phyloP scores from a whole-genome alignment of 2,888 invertebrate genomes.

The Campoplex capitator region DNA sequence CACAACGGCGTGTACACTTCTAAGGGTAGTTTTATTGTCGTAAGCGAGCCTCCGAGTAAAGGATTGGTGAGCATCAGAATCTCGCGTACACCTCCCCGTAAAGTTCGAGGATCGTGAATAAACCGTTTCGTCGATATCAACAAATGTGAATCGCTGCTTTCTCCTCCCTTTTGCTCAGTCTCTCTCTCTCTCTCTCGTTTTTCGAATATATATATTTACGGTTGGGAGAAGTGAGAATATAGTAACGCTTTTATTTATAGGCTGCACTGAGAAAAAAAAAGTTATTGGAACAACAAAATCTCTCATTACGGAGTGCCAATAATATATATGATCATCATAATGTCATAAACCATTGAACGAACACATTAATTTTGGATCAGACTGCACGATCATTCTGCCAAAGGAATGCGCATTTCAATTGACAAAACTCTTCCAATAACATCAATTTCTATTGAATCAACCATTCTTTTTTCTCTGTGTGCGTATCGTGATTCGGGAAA shows the following conservation, averaged over 20 bases:
- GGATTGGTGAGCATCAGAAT: conserved; percentile 40
- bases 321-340: no score
- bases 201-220: not conserved
- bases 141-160: conserved; percentile 14
- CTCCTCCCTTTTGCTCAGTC: not conserved
- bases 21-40: conserved; percentile 47
- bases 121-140: conserved; percentile 52
- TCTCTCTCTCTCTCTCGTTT: not conserved
- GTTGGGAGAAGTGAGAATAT: not conserved
- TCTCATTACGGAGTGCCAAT: no score
- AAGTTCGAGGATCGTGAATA: conserved; percentile 39
- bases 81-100: conserved; percentile 3
- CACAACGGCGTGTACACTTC: conserved; percentile 22
- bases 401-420: no score
- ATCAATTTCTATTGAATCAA: no score
- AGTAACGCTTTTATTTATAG: not conserved
- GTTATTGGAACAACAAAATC: no score
- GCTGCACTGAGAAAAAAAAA: no score
- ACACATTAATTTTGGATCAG: no score
- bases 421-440: no score
- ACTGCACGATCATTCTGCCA: no score
- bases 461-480: no score
- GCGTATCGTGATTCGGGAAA: not conserved
- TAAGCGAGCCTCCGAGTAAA: conserved; percentile 17
- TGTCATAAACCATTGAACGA: no score